phyloP scores from a whole-genome alignment of 2,113 vertebrate species.

The Serilophus lunatus region DNA sequence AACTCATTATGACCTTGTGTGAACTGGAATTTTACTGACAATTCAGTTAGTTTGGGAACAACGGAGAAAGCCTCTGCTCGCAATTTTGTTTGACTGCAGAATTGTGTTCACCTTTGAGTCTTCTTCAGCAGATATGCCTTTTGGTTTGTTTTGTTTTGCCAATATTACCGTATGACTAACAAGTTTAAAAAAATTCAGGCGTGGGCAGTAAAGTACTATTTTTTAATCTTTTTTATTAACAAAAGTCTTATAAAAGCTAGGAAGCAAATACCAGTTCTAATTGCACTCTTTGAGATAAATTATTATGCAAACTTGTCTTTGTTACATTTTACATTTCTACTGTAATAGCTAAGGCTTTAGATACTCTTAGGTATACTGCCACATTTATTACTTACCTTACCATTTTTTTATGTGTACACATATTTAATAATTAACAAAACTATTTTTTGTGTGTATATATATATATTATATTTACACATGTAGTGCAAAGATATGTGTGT shows the following conservation, averaged over 20 bases:
- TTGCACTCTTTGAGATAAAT: background rate
- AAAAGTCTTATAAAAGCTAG: background rate
- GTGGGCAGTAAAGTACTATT: background rate
- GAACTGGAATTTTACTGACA: constrained; percentile 29
- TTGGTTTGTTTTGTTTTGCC: background rate
- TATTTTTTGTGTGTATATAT: accelerated
- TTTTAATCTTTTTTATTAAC: background rate
- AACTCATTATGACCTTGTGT: constrained; percentile 7
- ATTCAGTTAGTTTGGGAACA: background rate
- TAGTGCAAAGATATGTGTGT: background rate
- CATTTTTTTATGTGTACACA: background rate
- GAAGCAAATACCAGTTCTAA: background rate
- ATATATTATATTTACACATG: background rate
- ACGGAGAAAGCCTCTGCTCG: background rate
- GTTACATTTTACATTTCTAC: background rate
- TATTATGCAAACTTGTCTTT: background rate
- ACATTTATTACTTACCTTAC: background rate
- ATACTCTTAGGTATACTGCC: background rate
- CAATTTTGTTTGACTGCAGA: constrained; percentile 16
- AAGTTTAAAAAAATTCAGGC: background rate
- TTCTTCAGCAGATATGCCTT: background rate
- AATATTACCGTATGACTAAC: background rate
- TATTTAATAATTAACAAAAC: background rate
- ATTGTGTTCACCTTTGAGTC: background rate
- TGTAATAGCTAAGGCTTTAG: background rate